A percentile compares a stretch with the other conserved stretches of the same genome.
These are phyloP conservation scores for Zygaena filipendulae DNA, from an alignment of 2,888 invertebrate species.

Conservation along the genomic window DNA sequence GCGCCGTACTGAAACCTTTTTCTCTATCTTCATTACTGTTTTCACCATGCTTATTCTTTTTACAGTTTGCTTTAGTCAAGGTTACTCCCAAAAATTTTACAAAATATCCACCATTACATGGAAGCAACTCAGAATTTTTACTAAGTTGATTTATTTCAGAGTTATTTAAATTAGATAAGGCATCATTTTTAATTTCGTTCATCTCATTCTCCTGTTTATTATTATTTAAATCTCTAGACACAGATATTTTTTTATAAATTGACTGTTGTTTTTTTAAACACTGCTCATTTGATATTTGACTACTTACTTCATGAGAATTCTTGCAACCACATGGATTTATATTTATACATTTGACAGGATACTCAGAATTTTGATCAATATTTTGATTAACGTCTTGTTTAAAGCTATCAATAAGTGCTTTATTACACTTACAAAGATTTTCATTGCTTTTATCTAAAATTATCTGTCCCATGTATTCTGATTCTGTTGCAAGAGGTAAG, in stretches of 20 bases:
- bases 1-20: too few relatives aligned
- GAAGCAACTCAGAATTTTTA: slow-evolving; percentile 19
- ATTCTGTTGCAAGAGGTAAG: slow-evolving; percentile 24
- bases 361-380: slow-evolving; percentile 9
- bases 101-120: slow-evolving; percentile 27
- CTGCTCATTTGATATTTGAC: slow-evolving; percentile 9
- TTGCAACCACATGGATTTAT: slow-evolving; percentile 22
- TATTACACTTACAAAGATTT: slow-evolving; percentile 24
- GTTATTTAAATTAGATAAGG: too few relatives aligned
- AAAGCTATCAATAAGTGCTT: slow-evolving; percentile 8
- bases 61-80: slow-evolving; percentile 24
- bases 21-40: too few relatives aligned
- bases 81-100: slow-evolving; percentile 52
- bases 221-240: too few relatives aligned
- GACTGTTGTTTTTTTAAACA: slow-evolving; percentile 5
- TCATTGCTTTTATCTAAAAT: slow-evolving; percentile 45
- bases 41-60: slow-evolving; percentile 12
- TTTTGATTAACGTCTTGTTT: slow-evolving; percentile 8
- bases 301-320: slow-evolving; percentile 14
- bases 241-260: too few relatives aligned
- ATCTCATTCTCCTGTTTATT: too few relatives aligned
- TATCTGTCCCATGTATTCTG: slow-evolving; percentile 40
- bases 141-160: too few relatives aligned
- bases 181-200: too few relatives aligned
- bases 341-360: slow-evolving; percentile 22